Evolutionary conservation across 2,888 invertebrate genomes (phyloP), one percentile per base, ranked within the genome.

Genomic region (Baronia brevicornis): DNA sequence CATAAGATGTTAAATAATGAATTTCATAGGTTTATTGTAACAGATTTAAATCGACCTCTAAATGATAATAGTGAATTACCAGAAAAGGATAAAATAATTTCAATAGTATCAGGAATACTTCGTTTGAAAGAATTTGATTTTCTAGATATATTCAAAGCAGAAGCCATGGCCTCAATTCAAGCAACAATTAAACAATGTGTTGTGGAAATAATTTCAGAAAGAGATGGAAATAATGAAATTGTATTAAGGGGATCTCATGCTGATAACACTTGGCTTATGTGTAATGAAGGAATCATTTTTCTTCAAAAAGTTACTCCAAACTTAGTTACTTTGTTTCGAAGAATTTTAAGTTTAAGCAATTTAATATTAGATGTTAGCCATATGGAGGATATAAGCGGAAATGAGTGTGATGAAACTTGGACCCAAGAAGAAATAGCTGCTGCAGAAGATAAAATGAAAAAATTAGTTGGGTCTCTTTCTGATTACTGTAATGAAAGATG

Each of bases 1-100:
- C 97, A 97, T 61, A 96, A 96, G 80, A 97, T 99, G 96, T 87
- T 99, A 48, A 92, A 92, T 40, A 94, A 95, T 32, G 99, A 99
- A 72, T 97, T 98, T 69, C 92, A 94, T 57, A 89, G 94, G 48
- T 95, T 96, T 68, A 91, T 96, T 29, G 94, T 96, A 2, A 89
- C 92, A 7, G 98, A 98, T 73, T 86, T 99, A 10, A 96, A 96
- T 77, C 86, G 97, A 52, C 94, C 96, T 5, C 85, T 90, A 3
- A 72, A 56, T 23, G 84, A 84, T 44, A 60, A 71, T 1, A 80
- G 78, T 39, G 87, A 87, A 33, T 87, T 91, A 40, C 84, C 91
- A 39, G 93, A 93, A 44, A 88, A 94, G 86, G 97, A 97, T 59
- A 93, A 95, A 68, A 85, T 96, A 37, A 88, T 93, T 26, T 92